Evolutionary conservation across 2,888 invertebrate species (phyloP).

Genomic region (Tholera decimalis): DNA sequence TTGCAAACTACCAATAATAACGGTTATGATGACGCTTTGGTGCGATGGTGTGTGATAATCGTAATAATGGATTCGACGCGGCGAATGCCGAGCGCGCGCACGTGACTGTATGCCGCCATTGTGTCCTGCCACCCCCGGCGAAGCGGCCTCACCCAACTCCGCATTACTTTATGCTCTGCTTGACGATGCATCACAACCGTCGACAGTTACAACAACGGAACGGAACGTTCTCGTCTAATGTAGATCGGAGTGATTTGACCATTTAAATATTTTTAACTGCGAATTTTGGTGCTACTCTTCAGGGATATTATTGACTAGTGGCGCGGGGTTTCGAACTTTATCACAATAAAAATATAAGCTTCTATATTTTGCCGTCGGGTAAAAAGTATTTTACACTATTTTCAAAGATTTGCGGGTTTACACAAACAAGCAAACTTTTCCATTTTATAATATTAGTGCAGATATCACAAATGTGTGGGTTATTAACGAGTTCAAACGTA

Average conservation of each 20-base stretch:
- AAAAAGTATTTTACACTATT: no score
- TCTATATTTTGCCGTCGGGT: no score
- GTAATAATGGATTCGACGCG: conserved; percentile 43
- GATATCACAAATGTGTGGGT: no score
- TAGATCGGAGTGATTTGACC: conserved; percentile 10
- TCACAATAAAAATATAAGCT: no score
- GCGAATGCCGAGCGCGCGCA: conserved; percentile 70
- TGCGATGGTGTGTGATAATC: conserved; percentile 39
- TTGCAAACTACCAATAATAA: conserved; percentile 53
- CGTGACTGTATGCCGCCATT: conserved; percentile 75
- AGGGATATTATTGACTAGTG: neutral
- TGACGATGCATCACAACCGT: conserved; percentile 50
- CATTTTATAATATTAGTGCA: no score
- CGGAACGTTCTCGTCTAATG: conserved; percentile 15
- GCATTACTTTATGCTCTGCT: conserved; percentile 57
- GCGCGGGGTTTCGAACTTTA: no score
- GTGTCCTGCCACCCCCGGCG: conserved; percentile 47
- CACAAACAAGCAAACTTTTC: no score
- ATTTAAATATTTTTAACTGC: neutral
- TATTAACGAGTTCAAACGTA: no score
- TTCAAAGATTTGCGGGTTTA: no score
- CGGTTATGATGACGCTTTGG: conserved; percentile 52
- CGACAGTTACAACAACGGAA: conserved; percentile 42
- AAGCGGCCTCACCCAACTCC: conserved; percentile 48
- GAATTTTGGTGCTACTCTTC: neutral